Conservation (phyloP, 2,113 vertebrate genomes). For the Tinamus guttatus region DNA sequence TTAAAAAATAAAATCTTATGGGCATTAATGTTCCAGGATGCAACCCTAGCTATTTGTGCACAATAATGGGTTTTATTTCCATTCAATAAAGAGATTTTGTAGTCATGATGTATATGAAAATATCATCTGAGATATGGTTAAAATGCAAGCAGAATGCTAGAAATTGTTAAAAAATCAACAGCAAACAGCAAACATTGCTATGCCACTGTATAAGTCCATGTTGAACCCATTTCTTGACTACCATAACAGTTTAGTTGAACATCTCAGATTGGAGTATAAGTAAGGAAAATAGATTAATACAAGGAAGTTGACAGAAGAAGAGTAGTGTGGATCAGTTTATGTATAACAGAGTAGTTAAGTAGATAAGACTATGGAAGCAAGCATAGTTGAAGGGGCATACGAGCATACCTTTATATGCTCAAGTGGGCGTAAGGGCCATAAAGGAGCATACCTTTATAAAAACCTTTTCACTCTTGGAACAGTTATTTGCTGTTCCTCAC, state of each 20-base stretch:
- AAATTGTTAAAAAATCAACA: not conserved
- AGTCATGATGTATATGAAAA: not conserved
- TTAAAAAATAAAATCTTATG: constrained; percentile 3
- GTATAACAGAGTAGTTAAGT: not conserved
- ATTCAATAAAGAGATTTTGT: not conserved
- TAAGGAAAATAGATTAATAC: not conserved
- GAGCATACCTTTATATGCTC: not conserved
- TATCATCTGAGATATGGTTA: not conserved
- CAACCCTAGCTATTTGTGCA: not conserved
- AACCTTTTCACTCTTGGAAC: not conserved
- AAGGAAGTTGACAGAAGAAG: not conserved
- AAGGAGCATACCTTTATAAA: not conserved
- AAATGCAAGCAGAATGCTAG: not conserved
- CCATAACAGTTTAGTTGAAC: not conserved
- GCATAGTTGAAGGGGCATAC: not conserved
- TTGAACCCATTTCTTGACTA: not conserved
- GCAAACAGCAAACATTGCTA: not conserved
- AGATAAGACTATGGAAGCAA: not conserved
- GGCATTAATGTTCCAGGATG: not conserved
- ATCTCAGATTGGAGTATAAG: not conserved
- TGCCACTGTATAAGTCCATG: not conserved
- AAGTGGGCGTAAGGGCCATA: not conserved
- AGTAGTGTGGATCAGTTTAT: not conserved
- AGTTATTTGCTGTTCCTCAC: not conserved
- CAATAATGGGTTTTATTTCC: not conserved